A percentile compares a stretch with the other conserved stretches of the same genome.
phyloP scores from a whole-genome alignment of 2,888 invertebrate species.

The Hydrotaea diabolus region DNA sequence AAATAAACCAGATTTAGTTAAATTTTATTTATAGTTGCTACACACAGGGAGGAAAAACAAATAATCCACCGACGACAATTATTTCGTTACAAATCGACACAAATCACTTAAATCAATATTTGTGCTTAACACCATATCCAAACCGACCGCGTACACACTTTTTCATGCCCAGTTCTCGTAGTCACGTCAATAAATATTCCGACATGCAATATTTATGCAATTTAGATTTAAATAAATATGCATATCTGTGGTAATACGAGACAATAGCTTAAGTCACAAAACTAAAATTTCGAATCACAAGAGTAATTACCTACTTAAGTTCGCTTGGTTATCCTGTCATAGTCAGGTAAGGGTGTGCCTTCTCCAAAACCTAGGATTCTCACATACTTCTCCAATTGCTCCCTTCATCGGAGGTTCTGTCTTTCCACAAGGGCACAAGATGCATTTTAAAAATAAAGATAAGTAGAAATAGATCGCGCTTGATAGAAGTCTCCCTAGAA shows the following conservation, averaged over 20 bases:
- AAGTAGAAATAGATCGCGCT: no score
- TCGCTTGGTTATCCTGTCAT: no score
- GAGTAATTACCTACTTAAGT: no score
- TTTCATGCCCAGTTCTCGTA: background rate
- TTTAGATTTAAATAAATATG: conserved; percentile 1
- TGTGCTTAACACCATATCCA: conserved; percentile 20
- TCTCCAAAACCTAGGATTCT: no score
- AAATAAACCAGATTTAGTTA: background rate
- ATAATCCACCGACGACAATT: background rate
- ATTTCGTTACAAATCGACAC: conserved; percentile 1
- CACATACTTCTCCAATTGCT: no score
- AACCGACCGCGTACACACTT: background rate
- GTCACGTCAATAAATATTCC: background rate
- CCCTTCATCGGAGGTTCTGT: no score
- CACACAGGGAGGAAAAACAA: background rate
- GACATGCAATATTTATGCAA: conserved; percentile 17
- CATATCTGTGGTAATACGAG: background rate
- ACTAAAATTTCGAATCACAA: no score
- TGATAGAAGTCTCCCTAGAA: no score
- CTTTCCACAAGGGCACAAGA: no score
- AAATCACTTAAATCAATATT: conserved; percentile 32
- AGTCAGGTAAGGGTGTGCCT: no score
- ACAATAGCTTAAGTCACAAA: background rate
- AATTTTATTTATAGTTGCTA: background rate
- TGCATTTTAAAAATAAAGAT: no score